Percentiles rank a stretch among this genome's conserved stretches.
Conservation (phyloP, 2,797 vertebrate genomes). For the Momotus momota region DNA sequence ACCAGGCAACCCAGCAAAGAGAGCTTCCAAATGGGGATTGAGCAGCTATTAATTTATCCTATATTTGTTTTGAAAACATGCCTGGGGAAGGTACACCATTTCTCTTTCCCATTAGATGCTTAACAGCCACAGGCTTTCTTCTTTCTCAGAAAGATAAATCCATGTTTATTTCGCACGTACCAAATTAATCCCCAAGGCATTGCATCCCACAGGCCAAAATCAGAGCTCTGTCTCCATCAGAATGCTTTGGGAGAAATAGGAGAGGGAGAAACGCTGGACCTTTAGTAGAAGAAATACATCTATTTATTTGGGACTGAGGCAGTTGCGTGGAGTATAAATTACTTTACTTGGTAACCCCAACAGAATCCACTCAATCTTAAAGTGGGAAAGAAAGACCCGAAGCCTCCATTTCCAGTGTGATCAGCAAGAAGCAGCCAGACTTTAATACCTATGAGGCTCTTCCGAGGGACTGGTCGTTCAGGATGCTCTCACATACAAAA, state of each 20-base stretch:
- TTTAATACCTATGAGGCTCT: background rate
- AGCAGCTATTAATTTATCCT: constrained; percentile 30
- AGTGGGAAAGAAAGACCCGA: background rate
- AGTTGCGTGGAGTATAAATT: background rate
- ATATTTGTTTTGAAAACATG: constrained; percentile 58
- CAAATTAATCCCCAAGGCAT: background rate
- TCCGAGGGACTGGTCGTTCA: background rate
- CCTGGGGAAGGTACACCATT: constrained; percentile 12
- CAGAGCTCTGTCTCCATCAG: background rate
- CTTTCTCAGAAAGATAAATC: constrained; percentile 28
- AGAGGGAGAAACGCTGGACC: background rate
- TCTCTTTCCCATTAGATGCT: constrained; percentile 30
- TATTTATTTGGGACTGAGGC: background rate
- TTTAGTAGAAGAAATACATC: background rate
- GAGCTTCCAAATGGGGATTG: background rate
- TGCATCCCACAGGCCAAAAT: background rate
- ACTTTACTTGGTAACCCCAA: background rate
- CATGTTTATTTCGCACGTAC: constrained; percentile 6
- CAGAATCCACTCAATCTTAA: background rate
- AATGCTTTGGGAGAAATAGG: background rate
- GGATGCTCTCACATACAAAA: background rate
- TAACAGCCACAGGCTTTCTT: constrained; percentile 14
- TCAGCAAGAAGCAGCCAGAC: background rate
- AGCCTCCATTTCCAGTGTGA: background rate
- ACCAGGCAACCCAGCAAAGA: background rate